Conservation (phyloP, 2,113 vertebrate species). For the Tupaia tana region DNA sequence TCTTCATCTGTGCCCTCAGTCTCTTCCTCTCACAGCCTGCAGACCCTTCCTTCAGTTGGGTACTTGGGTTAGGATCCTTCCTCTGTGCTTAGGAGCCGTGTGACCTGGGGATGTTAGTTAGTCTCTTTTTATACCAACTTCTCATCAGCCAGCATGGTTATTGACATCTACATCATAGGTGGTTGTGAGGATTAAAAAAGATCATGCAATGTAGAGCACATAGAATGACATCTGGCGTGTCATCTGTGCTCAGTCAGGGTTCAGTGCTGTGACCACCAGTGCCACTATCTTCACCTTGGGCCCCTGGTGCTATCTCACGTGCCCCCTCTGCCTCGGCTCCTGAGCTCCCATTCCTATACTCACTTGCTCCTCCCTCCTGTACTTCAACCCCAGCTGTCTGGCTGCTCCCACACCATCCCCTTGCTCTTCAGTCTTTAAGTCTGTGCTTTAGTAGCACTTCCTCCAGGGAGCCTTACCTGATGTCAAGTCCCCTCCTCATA, state of each 20-base stretch:
- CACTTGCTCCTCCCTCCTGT: background rate
- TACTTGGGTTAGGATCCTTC: background rate
- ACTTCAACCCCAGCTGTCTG: accelerated
- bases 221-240: background rate
- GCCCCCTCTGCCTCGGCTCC: accelerated
- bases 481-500: background rate
- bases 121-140: background rate
- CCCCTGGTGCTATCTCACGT: background rate
- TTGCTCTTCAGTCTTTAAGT: background rate
- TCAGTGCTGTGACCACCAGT: too few species aligned
- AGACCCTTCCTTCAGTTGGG: background rate
- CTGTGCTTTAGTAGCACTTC: background rate
- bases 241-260: accelerated
- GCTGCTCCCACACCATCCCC: background rate
- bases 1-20: background rate
- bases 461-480: background rate
- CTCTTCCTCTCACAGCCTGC: background rate
- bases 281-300: background rate
- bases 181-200: background rate
- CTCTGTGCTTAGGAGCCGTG: background rate
- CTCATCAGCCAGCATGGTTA: background rate
- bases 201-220: accelerated
- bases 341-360: background rate
- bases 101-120: background rate
- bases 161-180: background rate